phyloP scores from a whole-genome alignment of 1,140 invertebrate species.

The Ceratina australensis region DNA sequence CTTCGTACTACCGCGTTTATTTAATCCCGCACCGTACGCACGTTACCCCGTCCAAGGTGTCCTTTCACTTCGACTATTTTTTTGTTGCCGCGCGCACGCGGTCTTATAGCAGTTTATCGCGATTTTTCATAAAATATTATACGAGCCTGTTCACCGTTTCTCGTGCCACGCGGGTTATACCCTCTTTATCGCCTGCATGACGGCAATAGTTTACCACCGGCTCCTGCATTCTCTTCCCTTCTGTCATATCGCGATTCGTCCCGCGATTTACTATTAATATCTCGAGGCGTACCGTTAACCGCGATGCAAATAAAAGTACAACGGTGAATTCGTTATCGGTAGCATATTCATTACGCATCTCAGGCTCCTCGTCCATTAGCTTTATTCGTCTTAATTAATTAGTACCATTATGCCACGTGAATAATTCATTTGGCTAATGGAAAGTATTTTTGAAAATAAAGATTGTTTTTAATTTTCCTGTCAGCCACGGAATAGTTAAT shows the following conservation, averaged over 20 bases:
- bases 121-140: slow-evolving; percentile 30
- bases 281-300: not conserved
- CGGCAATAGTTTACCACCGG: not conserved
- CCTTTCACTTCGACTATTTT: slow-evolving; percentile 31
- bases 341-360: not conserved
- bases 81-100: not conserved
- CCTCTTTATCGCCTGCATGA: not conserved
- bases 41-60: not conserved
- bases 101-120: slow-evolving; percentile 21
- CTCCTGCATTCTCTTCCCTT: not conserved
- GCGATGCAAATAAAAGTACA: not conserved
- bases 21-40: not conserved
- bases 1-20: not conserved
- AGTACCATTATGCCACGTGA: no score
- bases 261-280: slow-evolving; percentile 12
- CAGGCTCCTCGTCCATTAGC: no score
- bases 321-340: slow-evolving; percentile 5
- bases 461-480: no score
- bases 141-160: not conserved
- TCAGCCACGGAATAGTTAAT: not conserved
- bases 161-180: not conserved
- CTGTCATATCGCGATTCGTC: not conserved
- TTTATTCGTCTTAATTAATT: no score
- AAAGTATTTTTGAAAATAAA: no score
- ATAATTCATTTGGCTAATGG: no score